phyloP scores from a whole-genome alignment of 2,113 vertebrate species.

The Hippopotamus amphibius region DNA sequence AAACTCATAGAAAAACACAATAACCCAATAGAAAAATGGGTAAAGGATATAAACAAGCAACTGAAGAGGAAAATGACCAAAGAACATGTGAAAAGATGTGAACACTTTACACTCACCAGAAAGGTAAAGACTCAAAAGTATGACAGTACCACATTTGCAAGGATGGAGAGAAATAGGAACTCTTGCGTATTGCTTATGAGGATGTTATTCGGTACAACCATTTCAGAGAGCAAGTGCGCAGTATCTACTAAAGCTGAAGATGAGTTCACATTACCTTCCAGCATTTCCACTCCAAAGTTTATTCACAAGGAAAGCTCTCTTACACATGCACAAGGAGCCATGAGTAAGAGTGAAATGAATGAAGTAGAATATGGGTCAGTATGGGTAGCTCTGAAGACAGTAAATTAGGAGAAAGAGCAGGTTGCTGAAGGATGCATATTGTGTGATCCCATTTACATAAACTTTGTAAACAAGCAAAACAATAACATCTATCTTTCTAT shows the following conservation, averaged over 20 bases:
- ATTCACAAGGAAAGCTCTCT: neutral
- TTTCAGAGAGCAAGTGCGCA: neutral
- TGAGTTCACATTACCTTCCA: neutral
- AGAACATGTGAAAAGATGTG: neutral
- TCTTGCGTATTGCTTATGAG: neutral
- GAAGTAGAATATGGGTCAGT: neutral
- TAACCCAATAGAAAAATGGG: neutral
- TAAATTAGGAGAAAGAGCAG: neutral
- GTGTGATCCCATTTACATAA: neutral
- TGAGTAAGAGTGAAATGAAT: constrained; percentile 39
- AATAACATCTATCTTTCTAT: neutral
- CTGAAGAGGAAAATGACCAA: neutral
- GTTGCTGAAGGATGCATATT: neutral
- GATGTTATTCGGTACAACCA: neutral
- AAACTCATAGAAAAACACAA: neutral
- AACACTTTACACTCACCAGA: neutral
- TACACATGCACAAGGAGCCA: neutral
- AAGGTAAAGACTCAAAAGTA: neutral
- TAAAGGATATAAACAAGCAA: neutral
- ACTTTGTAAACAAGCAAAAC: constrained; percentile 26
- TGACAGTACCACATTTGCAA: neutral
- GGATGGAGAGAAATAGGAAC: constrained; percentile 1
- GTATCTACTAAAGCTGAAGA: neutral
- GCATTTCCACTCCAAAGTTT: neutral
- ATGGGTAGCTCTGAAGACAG: neutral